Evolutionary conservation across 64 coral and sea anemone genomes (phyloP), one percentile per base, ranked within the genome.

Genomic region (Orbicella faveolata): DNA sequence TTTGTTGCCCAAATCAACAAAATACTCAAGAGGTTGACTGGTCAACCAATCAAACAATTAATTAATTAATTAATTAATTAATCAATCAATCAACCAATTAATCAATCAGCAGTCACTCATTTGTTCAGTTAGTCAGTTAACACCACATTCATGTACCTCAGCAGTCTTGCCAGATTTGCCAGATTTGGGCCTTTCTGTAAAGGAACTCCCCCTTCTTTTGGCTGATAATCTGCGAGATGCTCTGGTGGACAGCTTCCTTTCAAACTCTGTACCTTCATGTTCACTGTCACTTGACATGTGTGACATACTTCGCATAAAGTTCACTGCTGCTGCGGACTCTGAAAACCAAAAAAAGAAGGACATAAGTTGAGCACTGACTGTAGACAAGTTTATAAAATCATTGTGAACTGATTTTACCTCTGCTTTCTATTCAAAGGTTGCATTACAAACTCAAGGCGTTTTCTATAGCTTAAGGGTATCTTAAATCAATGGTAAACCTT

Each of bases 251-350:
- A 96, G 51, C 79, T 96, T 93, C 61, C 95, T 81, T 88, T 96
- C 83, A 21, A 96, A 34, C 21, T 74, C 83, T 6, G 81, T 83
- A 3, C 65, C 63, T 77, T 88, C 95, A 52, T 91, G 88, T 21
- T 96, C 92, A 78, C 92, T 90, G 20, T 89, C 95, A 84, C 76
- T 91, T 41, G 95, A 96, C 61, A 91, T 79, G 14, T 21, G 72
- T 21, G 94, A 95, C 75, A 95, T 74, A 66, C 95, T 96, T 66
- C 95, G 89, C 88, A 94, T 89, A 79, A 96, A 96, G 33, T 93
- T 76, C 34, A 93, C 41, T 55, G 95, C 91, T 37, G 91, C 92
- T 35, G 70, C 63, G 35, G 91, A 59, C 33, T 94, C 95, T 96
- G 79, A 76, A 87, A 75, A 48, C 5, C 33, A 6, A 26, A 34